phyloP scores from a whole-genome alignment of 2,797 vertebrate genomes.

The Prionace glauca region DNA sequence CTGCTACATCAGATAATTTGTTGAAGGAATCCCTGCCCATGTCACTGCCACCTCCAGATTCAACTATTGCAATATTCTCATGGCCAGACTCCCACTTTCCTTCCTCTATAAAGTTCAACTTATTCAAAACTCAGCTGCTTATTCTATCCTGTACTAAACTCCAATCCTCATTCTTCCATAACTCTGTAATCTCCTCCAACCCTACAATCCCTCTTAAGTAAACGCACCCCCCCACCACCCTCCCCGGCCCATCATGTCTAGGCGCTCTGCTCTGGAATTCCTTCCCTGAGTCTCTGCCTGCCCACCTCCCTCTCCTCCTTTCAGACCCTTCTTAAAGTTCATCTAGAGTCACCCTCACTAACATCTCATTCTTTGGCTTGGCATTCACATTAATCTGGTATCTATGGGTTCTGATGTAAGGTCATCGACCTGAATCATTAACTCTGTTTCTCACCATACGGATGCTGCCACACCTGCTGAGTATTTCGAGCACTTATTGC shows the following conservation, averaged over 20 bases:
- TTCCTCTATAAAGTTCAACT: neutral
- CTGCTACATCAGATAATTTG: neutral
- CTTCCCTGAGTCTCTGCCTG: neutral
- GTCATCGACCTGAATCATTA: neutral
- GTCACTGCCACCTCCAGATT: neutral
- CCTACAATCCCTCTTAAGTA: neutral
- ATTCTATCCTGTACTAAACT: neutral
- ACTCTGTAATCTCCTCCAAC: neutral
- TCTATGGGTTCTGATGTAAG: neutral
- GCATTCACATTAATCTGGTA: neutral
- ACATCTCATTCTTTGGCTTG: neutral
- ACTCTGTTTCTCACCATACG: neutral
- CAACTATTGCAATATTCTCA: neutral
- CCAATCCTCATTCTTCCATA: neutral
- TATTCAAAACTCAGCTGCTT: neutral
- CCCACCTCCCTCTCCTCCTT: neutral
- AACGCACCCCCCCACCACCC: no score
- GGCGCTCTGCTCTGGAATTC: neutral
- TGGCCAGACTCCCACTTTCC: neutral
- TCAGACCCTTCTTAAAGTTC: neutral
- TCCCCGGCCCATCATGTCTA: neutral
- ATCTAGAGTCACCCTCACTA: neutral
- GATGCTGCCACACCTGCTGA: neutral
- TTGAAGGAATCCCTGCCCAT: neutral
- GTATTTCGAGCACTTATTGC: neutral